Base-by-base conservation (phyloP, 2,888 invertebrate genomes). In the Polylopha cassiicola region DNA sequence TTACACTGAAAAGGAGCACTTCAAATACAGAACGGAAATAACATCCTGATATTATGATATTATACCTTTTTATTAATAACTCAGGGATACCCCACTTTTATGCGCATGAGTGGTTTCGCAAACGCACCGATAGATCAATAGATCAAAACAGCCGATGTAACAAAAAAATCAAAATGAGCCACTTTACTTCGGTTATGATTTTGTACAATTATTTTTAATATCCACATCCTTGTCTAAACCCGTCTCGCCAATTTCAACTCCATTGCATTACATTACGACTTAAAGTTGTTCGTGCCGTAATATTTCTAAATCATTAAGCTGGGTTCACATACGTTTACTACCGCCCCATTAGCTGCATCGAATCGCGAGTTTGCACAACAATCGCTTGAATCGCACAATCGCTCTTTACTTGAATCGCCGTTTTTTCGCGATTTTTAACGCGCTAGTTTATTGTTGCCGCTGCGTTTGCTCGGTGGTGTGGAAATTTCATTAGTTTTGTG, bases 281-380 rank as follows among this genome's bases (percentile, higher is more conserved):
- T 48, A 57, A 15, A 43, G 49, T 44, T 28, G 15, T 42, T 37
- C 39, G 41, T 51, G 4, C 17, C 31, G 37, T 38, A 59, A 61
- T 61, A 65, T 61, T 82, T 81, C 79, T 76, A 68, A 73, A 69
- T 80, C 82, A 84, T 84, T 84, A 85, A 66, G 73, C 79, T 66
- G 51, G 62, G 73, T 79, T 73, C 79, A 79, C 80, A 82, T 71
- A 61, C 73, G 69, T 75, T 79, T 76, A 77, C 65, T 74, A 65
- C 61, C 76, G 82, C 69, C 73, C 84, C 84, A 85, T 85, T 80
- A 80, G 73, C 70, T 81, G 74, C 62, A 67, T 72, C 81, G 69
- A 78, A 84, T 81, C 69, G 68, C 55, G 62, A 82, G 82, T 82
- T 82, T 82, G 77, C 80, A 76, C 82, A 82, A 82, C 82, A 41